Conservation (phyloP, 1,140 invertebrate species). For the Belonocnema kinseyi region DNA sequence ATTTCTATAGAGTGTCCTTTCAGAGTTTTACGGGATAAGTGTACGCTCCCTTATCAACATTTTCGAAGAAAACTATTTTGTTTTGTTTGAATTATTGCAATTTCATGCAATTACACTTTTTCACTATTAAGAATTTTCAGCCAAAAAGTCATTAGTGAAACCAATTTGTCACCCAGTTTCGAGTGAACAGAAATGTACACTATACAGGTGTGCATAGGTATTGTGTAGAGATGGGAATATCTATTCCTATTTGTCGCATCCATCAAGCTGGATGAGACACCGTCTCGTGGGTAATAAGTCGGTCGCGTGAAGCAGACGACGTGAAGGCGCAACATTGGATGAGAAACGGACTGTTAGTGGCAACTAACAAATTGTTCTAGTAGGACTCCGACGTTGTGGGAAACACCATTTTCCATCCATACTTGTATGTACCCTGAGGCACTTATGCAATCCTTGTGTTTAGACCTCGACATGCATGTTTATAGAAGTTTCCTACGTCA, state of each 20-base stretch:
- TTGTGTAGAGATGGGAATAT: neutral
- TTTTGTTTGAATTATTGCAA: too few relatives aligned
- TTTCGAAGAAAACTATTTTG: too few relatives aligned
- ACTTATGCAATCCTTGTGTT: neutral
- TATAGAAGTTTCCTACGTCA: neutral
- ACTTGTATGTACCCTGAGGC: neutral
- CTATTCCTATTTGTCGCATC: constrained; percentile 51
- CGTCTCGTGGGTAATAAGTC: constrained; percentile 46
- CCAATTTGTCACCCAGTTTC: neutral
- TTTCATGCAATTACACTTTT: too few relatives aligned
- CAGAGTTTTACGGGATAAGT: too few relatives aligned
- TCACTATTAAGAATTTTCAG: too few relatives aligned
- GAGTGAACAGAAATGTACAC: neutral
- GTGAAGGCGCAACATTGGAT: constrained; percentile 42
- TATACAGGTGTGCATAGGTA: neutral
- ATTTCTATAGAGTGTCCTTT: too few relatives aligned
- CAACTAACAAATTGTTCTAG: constrained; percentile 52
- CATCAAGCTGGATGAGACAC: constrained; percentile 50
- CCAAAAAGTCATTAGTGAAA: neutral
- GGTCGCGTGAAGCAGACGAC: constrained; percentile 47
- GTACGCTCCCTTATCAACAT: too few relatives aligned
- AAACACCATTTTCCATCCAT: constrained; percentile 18
- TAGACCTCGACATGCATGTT: neutral
- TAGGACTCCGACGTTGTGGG: constrained; percentile 39
- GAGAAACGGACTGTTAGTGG: constrained; percentile 48